Conservation (phyloP, 2,888 invertebrate species). For the Dasypolia templi region DNA sequence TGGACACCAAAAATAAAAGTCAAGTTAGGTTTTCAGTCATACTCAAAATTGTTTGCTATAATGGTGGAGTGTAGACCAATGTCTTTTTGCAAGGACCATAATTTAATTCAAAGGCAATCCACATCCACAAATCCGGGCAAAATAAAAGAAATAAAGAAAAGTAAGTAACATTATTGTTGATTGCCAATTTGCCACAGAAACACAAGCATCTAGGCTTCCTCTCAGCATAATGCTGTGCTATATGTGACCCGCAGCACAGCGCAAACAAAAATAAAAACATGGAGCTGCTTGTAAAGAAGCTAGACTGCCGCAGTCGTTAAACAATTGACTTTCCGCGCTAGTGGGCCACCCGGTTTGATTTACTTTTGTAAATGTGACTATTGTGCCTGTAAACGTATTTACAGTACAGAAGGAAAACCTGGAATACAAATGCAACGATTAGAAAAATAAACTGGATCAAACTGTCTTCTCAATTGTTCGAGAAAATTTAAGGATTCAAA, state of each 20-base stretch:
- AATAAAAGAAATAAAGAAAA: neutral
- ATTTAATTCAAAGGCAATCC: neutral
- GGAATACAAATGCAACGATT: neutral
- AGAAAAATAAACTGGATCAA: neutral
- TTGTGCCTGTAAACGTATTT: neutral
- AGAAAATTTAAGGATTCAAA: neutral
- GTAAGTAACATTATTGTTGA: too few relatives aligned
- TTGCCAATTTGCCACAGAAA: too few relatives aligned
- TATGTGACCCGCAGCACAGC: too few relatives aligned
- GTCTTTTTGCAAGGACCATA: neutral
- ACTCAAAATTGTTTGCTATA: neutral
- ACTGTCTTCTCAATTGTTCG: neutral
- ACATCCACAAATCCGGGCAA: neutral
- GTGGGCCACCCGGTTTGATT: neutral
- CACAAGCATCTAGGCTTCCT: too few relatives aligned
- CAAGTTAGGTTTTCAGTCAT: neutral
- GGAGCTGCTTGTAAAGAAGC: neutral
- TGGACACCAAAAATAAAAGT: neutral
- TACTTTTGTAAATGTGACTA: neutral
- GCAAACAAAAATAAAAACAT: too few relatives aligned
- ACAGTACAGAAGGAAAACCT: neutral
- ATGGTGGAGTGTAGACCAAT: too few relatives aligned
- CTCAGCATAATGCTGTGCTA: too few relatives aligned
- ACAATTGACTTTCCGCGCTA: neutral
- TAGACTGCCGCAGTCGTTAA: neutral